Evolutionary conservation across 2,888 invertebrate genomes (phyloP), one percentile per base, ranked within the genome.

Genomic region (Lasius platythorax): DNA sequence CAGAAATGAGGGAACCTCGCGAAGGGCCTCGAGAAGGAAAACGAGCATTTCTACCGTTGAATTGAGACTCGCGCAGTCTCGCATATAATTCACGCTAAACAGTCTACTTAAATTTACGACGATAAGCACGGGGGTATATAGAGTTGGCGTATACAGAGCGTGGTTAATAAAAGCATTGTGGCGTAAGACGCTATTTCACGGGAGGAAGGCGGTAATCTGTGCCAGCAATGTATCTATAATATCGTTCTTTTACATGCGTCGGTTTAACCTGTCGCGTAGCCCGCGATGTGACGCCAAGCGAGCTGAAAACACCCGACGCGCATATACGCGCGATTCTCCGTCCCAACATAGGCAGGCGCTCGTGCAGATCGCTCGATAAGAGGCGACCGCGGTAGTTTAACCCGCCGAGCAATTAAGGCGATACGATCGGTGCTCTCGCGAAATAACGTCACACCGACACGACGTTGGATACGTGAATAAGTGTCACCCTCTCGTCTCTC

Each of bases 381-480:
- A 91, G 88, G 86, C 86, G 89, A 87, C 90, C 91, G 91, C 91
- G 91, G 92, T 93, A 93, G 94, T 94, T 94, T 93, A 93, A 94
- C 94, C 93, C 93, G 92, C 88, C 92, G 92, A 91, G 92, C 93
- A 94, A 94, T 94, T 94, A 94, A 94, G 92, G 89, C 90, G 94
- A 94, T 94, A 94, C 89, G 91, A 94, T 94, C 94, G 92, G 87
- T 84, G 84, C 91, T 89, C 89, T 91, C 90, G 91, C 89, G 91
- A 91, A 93, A 93, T 93, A 93, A 93, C 93, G 92, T 92, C 92
- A 92, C 92, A 93, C 91, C 86, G 56, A 3, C 56, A 89, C 83
- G 84, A 84, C 82, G 82, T 86, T 89, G 87, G 85, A 90, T 90
- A 88, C 84, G 86, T 75, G 83, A 89, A 89, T 87, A 90, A 89